Base-by-base conservation (phyloP, 2,888 invertebrate genomes). In the Chaetogeoica ovagalla region DNA sequence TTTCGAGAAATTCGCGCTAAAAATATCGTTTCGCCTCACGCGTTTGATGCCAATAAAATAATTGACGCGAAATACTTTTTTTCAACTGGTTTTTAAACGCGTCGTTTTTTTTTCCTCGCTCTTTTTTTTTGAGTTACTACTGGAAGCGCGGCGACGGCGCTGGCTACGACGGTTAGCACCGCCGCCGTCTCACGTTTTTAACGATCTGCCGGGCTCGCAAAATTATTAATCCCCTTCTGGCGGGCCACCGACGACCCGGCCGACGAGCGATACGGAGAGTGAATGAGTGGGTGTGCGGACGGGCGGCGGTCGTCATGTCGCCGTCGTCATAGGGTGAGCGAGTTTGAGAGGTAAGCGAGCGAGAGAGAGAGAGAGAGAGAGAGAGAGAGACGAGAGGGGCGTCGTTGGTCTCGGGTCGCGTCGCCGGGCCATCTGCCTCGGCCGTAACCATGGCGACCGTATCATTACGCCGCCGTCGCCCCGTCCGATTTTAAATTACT, bases 321-420 rank as follows among this genome's bases (percentile, higher is more conserved):
- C 75, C 72, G 73, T 30, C 72, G 73, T 30, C 30, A 30, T 30
- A 30, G 30, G 30, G 30, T 4, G 30, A 30, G 30, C 30, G 30
- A 30, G 30, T 30, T n/a, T n/a, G n/a, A n/a, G n/a, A n/a, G n/a
- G n/a, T n/a, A n/a, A n/a, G n/a, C n/a, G n/a, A n/a, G n/a, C n/a
- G n/a, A n/a, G n/a, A n/a, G n/a, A n/a, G n/a, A n/a, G n/a, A n/a
- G n/a, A n/a, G n/a, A n/a, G n/a, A n/a, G n/a, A n/a, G n/a, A n/a
- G n/a, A n/a, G n/a, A 82, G 81, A 75, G 81, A 75, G 82, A 82
- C 83, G 82, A 81, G 82, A 82, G 81, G 82, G 82, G 79, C 82
- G 82, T 60, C 81, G 68, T 52, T 65, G 60, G 82, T 69, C 66
- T 70, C 70, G 69, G 81, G 63, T 79, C 70, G 79, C 55, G 77